phyloP scores from a whole-genome alignment of 2,113 vertebrate genomes.

The Nothobranchius furzeri region DNA sequence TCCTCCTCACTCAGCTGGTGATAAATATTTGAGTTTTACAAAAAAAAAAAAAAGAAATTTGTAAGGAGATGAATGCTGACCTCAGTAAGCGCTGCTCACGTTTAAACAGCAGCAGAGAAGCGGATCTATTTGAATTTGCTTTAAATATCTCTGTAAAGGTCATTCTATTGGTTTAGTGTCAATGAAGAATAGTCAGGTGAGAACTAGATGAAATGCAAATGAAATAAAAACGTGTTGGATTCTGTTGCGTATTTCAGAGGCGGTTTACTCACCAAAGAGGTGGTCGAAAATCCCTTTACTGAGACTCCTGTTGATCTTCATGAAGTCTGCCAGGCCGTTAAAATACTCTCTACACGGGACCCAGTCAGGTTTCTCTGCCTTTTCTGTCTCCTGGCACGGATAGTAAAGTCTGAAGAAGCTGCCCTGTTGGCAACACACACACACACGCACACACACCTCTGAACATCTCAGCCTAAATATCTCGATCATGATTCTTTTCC shows the following conservation, averaged over 20 bases:
- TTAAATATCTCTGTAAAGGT: too few species aligned
- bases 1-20: too few species aligned
- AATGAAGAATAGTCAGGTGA: too few species aligned
- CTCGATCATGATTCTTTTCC: too few species aligned
- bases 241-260: not conserved
- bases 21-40: too few species aligned
- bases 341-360: slow-evolving; percentile 91
- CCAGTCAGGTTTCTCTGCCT: slow-evolving; percentile 82
- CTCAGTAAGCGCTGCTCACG: too few species aligned
- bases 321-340: slow-evolving; percentile 87
- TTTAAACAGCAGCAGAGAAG: too few species aligned
- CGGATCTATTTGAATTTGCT: too few species aligned
- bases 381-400: slow-evolving; percentile 78
- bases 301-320: slow-evolving; percentile 83
- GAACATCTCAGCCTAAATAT: too few species aligned
- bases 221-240: not conserved
- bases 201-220: not conserved
- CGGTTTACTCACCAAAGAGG: slow-evolving; percentile 83
- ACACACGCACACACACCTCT: not conserved
- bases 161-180: too few species aligned
- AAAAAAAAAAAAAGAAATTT: too few species aligned
- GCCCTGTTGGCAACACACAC: slow-evolving; percentile 75
- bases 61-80: too few species aligned
- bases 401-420: slow-evolving; percentile 93
- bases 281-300: slow-evolving; percentile 81